Base-by-base conservation (phyloP, 2,113 vertebrate species). In the Ivindomyrus marchei region DNA sequence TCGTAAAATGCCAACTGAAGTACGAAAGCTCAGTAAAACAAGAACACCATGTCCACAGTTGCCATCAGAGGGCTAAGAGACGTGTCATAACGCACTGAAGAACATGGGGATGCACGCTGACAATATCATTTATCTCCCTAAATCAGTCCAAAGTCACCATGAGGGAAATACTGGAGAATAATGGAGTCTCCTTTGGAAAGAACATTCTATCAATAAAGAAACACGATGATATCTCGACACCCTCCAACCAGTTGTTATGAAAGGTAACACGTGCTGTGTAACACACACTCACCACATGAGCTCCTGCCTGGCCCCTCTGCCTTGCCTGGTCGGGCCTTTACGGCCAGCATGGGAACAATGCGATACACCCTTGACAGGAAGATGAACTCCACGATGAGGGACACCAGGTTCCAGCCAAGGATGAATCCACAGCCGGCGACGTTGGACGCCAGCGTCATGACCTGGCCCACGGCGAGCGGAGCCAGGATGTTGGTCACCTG, bases 351-450 rank as follows among this genome's bases (percentile, higher is more conserved):
- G 58, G 95, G 94, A 66, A 97, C 96, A 50, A 96, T 95, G 89
- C 94, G 93, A 92, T 95, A 94, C 89, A 96, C 95, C 91, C 96
- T 95, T 19, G 95, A 96, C 88, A 96, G 92, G 94, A 97, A 96
- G 93, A 96, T 95, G 94, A 97, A 95, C 92, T 95, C 93, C 91
- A 93, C 91, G 86, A 95, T 94, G 90, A 97, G 94, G 80, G 95
- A 96, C 91, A 97, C 92, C 80, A 97, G 93, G 91, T 95, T 97
- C 96, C 97, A 96, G 88, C 95, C 94, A 92, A 97, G 95, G 94
- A 97, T 96, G 93, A 97, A 96, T 91, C 95, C 96, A 92, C 95
- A 97, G 89, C 94, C 93, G 2, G 95, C 95, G 90, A 96, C 95
- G 90, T 96, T 95, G 80, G 96, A 96, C 90, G 95, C 95, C 93